phyloP scores from a whole-genome alignment of 2,888 invertebrate genomes.

The Phaedon cochleariae region DNA sequence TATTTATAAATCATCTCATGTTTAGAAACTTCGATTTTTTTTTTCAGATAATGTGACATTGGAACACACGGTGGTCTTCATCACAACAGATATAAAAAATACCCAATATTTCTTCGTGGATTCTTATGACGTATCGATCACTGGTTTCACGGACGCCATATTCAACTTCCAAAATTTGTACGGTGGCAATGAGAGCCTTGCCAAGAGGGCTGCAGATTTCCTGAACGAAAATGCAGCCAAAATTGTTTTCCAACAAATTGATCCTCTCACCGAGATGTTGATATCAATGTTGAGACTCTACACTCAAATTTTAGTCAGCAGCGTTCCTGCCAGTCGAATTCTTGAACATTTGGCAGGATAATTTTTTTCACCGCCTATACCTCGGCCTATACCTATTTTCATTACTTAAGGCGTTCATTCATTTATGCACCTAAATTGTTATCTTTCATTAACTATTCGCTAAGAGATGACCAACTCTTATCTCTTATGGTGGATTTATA shows the following conservation, averaged over 20 bases:
- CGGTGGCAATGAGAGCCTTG: neutral
- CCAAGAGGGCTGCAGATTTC: neutral
- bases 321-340: neutral
- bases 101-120: neutral
- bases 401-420: no score
- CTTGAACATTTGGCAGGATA: neutral
- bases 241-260: neutral
- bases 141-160: neutral
- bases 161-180: neutral
- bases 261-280: neutral
- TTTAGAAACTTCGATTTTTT: neutral
- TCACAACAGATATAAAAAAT: neutral
- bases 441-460: no score
- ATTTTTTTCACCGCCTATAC: no score
- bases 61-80: neutral
- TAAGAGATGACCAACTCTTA: no score
- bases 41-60: neutral
- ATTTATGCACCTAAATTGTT: no score
- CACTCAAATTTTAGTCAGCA: neutral
- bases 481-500: no score
- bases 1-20: no score
- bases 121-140: neutral
- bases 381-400: no score
- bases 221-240: neutral
- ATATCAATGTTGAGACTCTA: neutral